A percentile compares a stretch with the other conserved stretches of the same genome.
Conservation (phyloP, 2,797 vertebrate species). For the Chaetodon trifasciatus region DNA sequence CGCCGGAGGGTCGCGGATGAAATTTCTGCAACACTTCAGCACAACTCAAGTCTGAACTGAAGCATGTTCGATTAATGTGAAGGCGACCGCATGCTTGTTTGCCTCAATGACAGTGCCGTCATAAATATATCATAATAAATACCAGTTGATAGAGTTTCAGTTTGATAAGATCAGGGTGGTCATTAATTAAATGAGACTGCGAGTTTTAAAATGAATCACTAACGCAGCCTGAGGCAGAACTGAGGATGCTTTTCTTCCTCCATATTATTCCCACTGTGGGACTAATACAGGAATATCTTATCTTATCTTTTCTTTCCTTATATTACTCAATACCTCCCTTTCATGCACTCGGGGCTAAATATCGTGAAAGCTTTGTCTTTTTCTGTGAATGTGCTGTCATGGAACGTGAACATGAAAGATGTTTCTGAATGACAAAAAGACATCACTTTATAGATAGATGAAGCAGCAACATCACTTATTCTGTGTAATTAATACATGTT, state of each 20-base stretch:
- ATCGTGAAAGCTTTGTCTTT: too few relatives aligned
- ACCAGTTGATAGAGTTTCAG: too few relatives aligned
- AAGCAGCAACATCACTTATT: background rate
- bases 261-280: too few relatives aligned
- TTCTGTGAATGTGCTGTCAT: background rate
- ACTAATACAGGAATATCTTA: too few relatives aligned
- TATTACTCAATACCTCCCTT: background rate
- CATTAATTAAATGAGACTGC: background rate
- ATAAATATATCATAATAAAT: background rate
- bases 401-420: background rate
- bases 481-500: too few relatives aligned
- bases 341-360: background rate
- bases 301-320: background rate
- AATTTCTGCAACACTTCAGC: background rate
- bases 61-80: background rate
- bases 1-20: background rate
- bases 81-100: too few relatives aligned
- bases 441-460: background rate
- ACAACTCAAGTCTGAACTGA: background rate
- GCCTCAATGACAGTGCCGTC: background rate
- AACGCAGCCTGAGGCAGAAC: background rate
- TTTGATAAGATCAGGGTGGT: background rate
- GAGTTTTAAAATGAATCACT: background rate
- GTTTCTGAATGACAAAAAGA: background rate
- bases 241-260: background rate